Evolutionary conservation across 2,888 invertebrate genomes (phyloP), one percentile per base, ranked within the genome.

Genomic region (Meghimatium bilineatum): DNA sequence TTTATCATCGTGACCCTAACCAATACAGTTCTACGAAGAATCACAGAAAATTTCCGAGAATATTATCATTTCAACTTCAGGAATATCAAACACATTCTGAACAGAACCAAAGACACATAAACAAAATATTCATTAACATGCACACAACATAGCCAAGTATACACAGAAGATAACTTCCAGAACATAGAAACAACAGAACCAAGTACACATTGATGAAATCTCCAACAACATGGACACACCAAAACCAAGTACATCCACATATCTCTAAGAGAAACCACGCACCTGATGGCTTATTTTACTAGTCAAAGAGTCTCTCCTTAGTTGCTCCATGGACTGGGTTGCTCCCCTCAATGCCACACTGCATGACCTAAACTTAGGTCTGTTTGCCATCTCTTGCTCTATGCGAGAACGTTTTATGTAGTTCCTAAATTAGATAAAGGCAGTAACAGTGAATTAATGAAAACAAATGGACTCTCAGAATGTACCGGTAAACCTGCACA

Each of bases 351-450:
- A 82, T 1, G 88, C 84, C 32, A 89, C 85, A 71, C 88, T 89
- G 83, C 89, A 89, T 82, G 88, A 88, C 26, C 89, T 76, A 85
- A 88, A 89, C 49, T 88, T 88, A 12, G 88, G 88, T 32, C 88
- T 69, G 23, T 85, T 83, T 2, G 88, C 88, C n/a, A 87, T 74
- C 26, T 87, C 88, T 76, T 91, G 88, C 82, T 90, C 90, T 38
- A 88, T 87, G 29, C 90, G 84, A 32, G 87, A 81, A 26, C 91
- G 85, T 80, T 91, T 91, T 38, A 90, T 80, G 83, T 90, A 91
- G 84, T 90, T 91, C 78, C 92, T 92, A 88, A 17, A 88, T 85
- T 26, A 26, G 26, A 34, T 1, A n/a, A 5, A n/a, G 2, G 20
- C 56, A 56, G 23, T 56, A 12, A 14, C 2, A 56, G 23, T 56